phyloP scores from a whole-genome alignment of 2,113 vertebrate species.

The Shinisaurus crocodilurus region DNA sequence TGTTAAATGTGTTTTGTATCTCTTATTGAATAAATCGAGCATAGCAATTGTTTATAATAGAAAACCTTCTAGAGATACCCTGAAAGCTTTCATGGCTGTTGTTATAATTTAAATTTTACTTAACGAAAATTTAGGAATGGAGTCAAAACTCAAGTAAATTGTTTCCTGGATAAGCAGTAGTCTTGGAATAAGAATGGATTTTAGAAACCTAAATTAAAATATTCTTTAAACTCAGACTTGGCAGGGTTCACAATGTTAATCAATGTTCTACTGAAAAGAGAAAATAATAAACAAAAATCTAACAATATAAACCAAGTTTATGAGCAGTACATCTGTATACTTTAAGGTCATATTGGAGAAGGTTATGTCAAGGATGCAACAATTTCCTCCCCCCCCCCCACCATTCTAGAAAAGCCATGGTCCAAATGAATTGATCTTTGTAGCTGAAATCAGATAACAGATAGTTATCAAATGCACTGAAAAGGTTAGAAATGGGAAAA shows the following conservation, averaged over 20 bases:
- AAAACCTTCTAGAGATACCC: background rate
- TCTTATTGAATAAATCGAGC: background rate
- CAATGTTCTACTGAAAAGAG: background rate
- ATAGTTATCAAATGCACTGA: background rate
- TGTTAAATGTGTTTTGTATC: background rate
- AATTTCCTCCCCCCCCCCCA: background rate
- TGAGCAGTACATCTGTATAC: constrained; percentile 9
- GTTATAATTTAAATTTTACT: background rate
- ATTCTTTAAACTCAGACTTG: constrained; percentile 29
- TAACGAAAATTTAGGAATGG: background rate
- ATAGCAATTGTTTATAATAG: background rate
- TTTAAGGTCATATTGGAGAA: background rate
- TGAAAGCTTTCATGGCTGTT: background rate
- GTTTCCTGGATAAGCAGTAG: background rate
- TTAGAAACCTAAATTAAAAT: constrained; percentile 18
- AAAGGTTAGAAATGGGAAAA: background rate
- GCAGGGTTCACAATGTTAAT: constrained; percentile 24
- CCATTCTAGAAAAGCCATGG: background rate
- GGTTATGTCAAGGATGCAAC: constrained; percentile 10
- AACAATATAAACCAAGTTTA: constrained; percentile 16
- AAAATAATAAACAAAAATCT: constrained; percentile 26
- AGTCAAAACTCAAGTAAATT: background rate
- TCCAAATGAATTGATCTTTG: background rate
- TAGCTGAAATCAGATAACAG: constrained; percentile 20
- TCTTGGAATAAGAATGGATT: constrained; percentile 26